Conservation (phyloP, 2,113 vertebrate genomes). For the Tragelaphus scriptus region DNA sequence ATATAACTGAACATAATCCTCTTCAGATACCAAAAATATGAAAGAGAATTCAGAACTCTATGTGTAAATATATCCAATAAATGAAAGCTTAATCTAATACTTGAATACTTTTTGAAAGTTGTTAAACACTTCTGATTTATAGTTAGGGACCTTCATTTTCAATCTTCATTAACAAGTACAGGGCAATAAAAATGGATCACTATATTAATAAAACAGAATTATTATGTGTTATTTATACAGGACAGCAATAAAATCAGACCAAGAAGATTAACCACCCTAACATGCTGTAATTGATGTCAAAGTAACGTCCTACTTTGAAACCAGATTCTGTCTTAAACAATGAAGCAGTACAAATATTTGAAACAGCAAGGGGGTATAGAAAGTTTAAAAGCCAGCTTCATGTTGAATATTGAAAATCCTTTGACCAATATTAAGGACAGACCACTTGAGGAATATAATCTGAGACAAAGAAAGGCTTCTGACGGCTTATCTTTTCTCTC, state of each 20-base stretch:
- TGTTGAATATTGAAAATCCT: neutral
- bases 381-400: conserved; percentile 27
- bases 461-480: neutral
- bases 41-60: neutral
- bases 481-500: neutral
- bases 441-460: conserved; percentile 22
- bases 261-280: conserved; percentile 57
- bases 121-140: conserved; percentile 62
- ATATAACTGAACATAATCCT: neutral
- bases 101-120: neutral
- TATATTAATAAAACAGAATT: conserved; percentile 74
- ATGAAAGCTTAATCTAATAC: neutral
- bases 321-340: conserved; percentile 45
- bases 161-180: conserved; percentile 55
- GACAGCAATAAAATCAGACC: conserved; percentile 59
- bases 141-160: conserved; percentile 43
- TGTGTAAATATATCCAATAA: neutral
- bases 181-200: conserved; percentile 64
- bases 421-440: conserved; percentile 31
- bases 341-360: neutral
- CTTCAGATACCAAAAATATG: neutral
- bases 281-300: conserved; percentile 66
- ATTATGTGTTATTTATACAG: conserved; percentile 66
- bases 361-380: neutral
- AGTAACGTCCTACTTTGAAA: conserved; percentile 50